A percentile compares a stretch with the other conserved stretches of the same genome.
phyloP scores from a whole-genome alignment of 2,888 invertebrate species.

The Crossocerus cetratus region DNA sequence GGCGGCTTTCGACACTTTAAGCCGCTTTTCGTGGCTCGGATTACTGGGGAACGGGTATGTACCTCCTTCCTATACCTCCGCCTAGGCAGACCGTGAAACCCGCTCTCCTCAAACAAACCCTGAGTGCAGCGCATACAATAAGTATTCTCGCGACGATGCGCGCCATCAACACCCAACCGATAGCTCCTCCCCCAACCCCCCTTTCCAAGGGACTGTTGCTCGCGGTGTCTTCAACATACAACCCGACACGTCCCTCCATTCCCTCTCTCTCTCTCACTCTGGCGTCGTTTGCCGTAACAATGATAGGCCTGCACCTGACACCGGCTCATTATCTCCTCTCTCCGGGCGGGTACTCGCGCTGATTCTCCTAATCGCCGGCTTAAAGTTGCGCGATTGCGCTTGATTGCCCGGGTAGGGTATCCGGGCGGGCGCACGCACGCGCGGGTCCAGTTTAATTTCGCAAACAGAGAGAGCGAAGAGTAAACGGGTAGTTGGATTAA shows the following conservation, averaged over 20 bases:
- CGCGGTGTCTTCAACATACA: no score
- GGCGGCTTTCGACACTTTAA: conserved; percentile 24
- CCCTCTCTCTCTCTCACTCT: no score
- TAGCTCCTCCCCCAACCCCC: no score
- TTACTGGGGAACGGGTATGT: conserved; percentile 19
- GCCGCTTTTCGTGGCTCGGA: conserved; percentile 43
- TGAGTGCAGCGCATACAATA: background rate
- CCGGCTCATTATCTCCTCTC: background rate
- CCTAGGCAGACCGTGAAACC: background rate
- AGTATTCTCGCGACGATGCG: no score
- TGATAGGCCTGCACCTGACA: background rate
- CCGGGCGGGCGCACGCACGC: background rate
- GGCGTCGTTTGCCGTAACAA: no score
- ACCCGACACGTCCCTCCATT: no score
- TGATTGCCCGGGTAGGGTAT: conserved; percentile 21
- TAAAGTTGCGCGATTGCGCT: conserved; percentile 28
- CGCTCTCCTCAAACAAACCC: background rate
- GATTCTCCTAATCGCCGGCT: conserved; percentile 26
- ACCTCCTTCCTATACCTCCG: conserved; percentile 11
- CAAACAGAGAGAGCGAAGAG: conserved; percentile 9
- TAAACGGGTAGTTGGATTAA: background rate
- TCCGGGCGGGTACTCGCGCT: background rate
- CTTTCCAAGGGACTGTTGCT: no score
- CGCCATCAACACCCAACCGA: no score
- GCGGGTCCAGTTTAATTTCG: background rate